Conservation (phyloP, 2,888 invertebrate species). For the Philonicus albiceps region DNA sequence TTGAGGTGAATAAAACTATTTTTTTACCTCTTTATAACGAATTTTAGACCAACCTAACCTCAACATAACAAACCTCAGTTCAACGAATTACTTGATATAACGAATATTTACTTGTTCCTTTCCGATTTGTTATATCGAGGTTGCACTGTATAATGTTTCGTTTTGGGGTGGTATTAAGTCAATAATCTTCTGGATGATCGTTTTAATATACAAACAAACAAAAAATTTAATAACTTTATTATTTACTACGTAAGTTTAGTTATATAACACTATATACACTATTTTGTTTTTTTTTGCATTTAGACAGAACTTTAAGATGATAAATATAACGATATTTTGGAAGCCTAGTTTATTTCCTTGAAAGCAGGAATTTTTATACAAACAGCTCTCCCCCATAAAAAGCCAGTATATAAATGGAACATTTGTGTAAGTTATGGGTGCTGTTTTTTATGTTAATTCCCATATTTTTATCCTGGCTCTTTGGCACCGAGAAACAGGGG, state of each 20-base stretch:
- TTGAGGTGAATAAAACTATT: neutral
- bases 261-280: too few species aligned
- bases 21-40: neutral
- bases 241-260: too few species aligned
- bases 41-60: neutral
- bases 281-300: too few species aligned
- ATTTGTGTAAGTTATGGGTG: neutral
- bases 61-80: neutral
- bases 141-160: neutral
- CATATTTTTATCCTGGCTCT: neutral
- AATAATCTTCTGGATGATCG: too few species aligned
- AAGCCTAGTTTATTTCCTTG: neutral
- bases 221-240: too few species aligned
- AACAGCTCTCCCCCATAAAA: neutral
- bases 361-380: neutral
- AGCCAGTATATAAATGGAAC: neutral
- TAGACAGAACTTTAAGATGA: too few species aligned
- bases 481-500: neutral
- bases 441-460: neutral
- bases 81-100: neutral
- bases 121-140: neutral
- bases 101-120: neutral
- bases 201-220: too few species aligned
- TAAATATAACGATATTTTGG: too few species aligned
- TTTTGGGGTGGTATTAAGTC: too few species aligned